Conservation (phyloP, 2,113 vertebrate genomes). For the Trochalopteron elliotii region DNA sequence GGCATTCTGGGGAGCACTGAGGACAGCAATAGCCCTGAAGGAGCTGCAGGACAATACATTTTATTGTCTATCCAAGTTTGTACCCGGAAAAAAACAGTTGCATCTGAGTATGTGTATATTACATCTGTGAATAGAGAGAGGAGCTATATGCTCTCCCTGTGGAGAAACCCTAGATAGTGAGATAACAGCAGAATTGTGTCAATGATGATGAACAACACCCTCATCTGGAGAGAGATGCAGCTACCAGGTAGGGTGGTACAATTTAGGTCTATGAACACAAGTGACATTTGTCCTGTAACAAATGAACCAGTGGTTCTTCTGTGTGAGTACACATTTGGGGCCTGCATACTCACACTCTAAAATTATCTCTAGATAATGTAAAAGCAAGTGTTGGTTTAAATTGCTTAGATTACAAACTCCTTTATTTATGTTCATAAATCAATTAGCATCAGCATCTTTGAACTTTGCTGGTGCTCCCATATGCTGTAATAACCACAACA, state of each 20-base stretch:
- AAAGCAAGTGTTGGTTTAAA: not conserved
- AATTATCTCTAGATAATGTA: not conserved
- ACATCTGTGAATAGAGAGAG: not conserved
- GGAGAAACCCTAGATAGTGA: not conserved
- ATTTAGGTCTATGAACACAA: not conserved
- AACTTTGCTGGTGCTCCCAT: not conserved
- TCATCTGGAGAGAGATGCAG: not conserved
- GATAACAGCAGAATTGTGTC: not conserved
- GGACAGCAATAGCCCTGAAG: not conserved
- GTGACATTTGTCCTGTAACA: not conserved
- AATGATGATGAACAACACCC: not conserved
- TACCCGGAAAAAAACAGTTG: not conserved
- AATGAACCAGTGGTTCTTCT: not conserved
- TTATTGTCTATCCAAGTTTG: not conserved
- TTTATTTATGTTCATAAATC: not conserved
- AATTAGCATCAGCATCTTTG: not conserved
- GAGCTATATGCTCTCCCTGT: not conserved
- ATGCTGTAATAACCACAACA: not conserved
- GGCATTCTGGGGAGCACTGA: not conserved
- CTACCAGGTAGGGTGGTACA: not conserved
- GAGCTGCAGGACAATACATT: not conserved
- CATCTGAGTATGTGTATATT: fast-evolving
- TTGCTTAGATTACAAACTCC: not conserved
- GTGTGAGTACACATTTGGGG: not conserved
- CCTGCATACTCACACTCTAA: not conserved